Evolutionary conservation across 2,888 invertebrate species (phyloP), one percentile per base, ranked within the genome.

Genomic region (Scelioninae gen. 1): DNA sequence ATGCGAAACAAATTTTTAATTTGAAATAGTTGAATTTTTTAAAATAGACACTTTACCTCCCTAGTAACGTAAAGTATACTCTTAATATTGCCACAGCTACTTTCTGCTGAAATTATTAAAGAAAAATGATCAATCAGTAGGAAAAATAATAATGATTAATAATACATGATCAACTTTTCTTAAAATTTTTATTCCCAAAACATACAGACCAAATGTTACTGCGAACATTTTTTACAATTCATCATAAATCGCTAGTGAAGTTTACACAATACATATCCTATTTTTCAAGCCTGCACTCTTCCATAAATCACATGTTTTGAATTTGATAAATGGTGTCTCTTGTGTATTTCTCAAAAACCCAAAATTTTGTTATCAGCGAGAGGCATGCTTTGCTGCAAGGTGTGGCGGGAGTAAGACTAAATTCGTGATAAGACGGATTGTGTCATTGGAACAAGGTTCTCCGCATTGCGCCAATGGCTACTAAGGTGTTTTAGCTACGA

Each of bases 391-490:
- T 13, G 34, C 23, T 13, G 34, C 53, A 60, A 60, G 53, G 58
- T 38, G 38, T 16, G 49, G 16, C 56, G 23, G 16, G 15, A 68
- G 13, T 9, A 8, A 38, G 16, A 55, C 55, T 78, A 71, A 71
- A 65, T 78, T 65, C 13, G 51, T 51, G 58, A 72, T 65, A 66
- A 79, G 60, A 60, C 58, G 60, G 63, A 79, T 60, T 15, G 72
- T 71, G 79, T 66, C 72, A 66, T 65, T 72, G 69, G 23, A 72
- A 79, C 76, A 81, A 75, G 62, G 81, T 83, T 83, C 85, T 85
- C 88, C 87, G 88, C 89, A 88, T 85, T 89, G 88, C 88, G 88
- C 85, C 88, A 89, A 82, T 86, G 47, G 77, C 72, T 78, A 43
- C 65, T 72, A 75, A 72, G 63, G 74, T 76, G 77, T 84, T 45